These are phyloP conservation scores for Lucilia cuprina DNA, from an alignment of 1,140 invertebrate genomes.

Conservation along the genomic window DNA sequence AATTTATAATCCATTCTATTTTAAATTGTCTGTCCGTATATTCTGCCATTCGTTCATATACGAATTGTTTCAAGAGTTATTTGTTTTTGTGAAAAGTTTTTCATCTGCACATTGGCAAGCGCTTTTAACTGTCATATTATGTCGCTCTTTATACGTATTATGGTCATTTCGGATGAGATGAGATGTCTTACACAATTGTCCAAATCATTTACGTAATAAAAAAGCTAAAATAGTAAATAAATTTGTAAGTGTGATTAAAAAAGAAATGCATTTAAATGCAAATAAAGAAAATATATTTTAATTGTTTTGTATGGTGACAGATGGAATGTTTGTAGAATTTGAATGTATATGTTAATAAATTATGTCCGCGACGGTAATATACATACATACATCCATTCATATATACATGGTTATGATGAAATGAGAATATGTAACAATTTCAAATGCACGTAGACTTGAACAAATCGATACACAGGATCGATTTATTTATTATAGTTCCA, in stretches of 20 bases:
- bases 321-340: background rate
- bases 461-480: too few species aligned
- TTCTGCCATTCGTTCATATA: background rate
- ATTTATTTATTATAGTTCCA: too few species aligned
- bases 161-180: background rate
- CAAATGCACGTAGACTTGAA: too few species aligned
- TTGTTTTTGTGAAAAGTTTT: background rate
- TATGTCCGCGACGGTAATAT: too few species aligned
- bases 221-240: background rate
- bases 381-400: too few species aligned
- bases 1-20: constrained; percentile 15
- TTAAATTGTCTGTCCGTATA: background rate
- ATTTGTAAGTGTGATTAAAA: background rate
- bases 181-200: background rate
- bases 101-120: background rate
- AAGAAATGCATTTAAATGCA: background rate
- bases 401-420: too few species aligned
- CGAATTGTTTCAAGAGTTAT: too few species aligned
- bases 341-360: too few species aligned
- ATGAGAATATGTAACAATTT: too few species aligned
- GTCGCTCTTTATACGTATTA: background rate
- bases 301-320: background rate
- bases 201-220: background rate
- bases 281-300: background rate
- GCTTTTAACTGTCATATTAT: constrained; percentile 8